Base-by-base conservation (phyloP, 2,888 invertebrate species). In the Drosophila vallismaia region DNA sequence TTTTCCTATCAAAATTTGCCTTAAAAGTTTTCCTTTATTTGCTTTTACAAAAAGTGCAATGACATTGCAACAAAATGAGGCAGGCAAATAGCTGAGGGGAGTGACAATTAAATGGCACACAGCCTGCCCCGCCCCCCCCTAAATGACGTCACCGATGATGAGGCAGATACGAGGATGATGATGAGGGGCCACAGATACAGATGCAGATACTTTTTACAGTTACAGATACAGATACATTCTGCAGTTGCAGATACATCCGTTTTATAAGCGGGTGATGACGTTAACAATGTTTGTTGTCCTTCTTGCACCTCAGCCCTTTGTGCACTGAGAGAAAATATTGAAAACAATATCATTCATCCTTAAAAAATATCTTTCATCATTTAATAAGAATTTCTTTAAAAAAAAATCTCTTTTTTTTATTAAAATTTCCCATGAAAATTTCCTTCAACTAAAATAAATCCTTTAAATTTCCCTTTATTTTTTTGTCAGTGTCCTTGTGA, bases 101-200 rank as follows among this genome's bases (percentile, higher is more conserved):
- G 53, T 76, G 76, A 74, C 84, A 83, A 80, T 83, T 72, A 82
- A 86, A 82, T 86, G 84, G 72, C 78, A 72, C 67, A 51, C 60
- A 55, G 53, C 50, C 28, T 12, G 26, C 3, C 53, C 26, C 26
- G 26, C 26, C 28, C 28, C 28, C 53, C 36, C 12, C 31, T 46
- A 44, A 33, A 58, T 69, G 56, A 55, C 8, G 33, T 14, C 40
- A 44, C 57, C 60, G 54, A 51, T 58, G 58, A 48, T 12, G 45
- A 38, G 53, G 31, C 29, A 31, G 36, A 56, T 57, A 26, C 40
- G 19, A 19, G 19, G 19, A 19, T 19, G 19, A 19, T 19, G 19
- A 19, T 19, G 19, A 19, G 19, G 19, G n/a, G 36, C 26, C 46
- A 1, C 12, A 50, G n/a, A 42, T 46, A 9, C 19, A 54, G n/a